These are phyloP conservation scores for Psix sp. DNA, from an alignment of 1,140 invertebrate genomes.

Conservation along the genomic window DNA sequence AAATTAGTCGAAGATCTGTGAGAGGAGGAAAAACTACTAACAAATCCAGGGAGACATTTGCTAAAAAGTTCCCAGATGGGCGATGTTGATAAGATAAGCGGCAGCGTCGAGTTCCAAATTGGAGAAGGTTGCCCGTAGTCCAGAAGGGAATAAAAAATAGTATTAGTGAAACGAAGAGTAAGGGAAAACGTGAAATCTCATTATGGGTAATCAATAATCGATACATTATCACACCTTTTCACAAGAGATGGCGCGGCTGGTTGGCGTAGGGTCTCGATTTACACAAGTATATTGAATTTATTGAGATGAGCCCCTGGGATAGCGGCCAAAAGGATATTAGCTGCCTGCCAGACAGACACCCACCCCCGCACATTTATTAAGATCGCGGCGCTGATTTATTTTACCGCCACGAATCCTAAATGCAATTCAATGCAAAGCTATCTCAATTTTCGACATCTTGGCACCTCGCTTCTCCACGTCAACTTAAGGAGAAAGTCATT, in stretches of 20 bases:
- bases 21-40: constrained; percentile 21
- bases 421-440: constrained; percentile 67
- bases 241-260: constrained; percentile 62
- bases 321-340: constrained; percentile 77
- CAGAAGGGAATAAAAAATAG: constrained; percentile 1
- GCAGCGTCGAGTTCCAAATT: constrained; percentile 30
- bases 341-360: constrained; percentile 73
- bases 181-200: constrained; percentile 56
- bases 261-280: constrained; percentile 69
- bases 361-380: constrained; percentile 74
- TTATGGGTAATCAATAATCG: constrained; percentile 73
- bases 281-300: constrained; percentile 79
- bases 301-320: constrained; percentile 77
- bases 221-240: constrained; percentile 67
- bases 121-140: constrained; percentile 4
- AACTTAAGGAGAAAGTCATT: constrained; percentile 50
- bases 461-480: constrained; percentile 50
- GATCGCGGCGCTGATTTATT: constrained; percentile 74
- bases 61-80: constrained; percentile 18
- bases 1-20: constrained; percentile 70
- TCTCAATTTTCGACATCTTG: constrained; percentile 63
- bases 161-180: constrained; percentile 1
- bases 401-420: constrained; percentile 62
- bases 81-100: constrained; percentile 40
- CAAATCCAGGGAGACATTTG: constrained; percentile 29